Conservation (phyloP, 2,797 vertebrate species). For the Falco biarmicus region DNA sequence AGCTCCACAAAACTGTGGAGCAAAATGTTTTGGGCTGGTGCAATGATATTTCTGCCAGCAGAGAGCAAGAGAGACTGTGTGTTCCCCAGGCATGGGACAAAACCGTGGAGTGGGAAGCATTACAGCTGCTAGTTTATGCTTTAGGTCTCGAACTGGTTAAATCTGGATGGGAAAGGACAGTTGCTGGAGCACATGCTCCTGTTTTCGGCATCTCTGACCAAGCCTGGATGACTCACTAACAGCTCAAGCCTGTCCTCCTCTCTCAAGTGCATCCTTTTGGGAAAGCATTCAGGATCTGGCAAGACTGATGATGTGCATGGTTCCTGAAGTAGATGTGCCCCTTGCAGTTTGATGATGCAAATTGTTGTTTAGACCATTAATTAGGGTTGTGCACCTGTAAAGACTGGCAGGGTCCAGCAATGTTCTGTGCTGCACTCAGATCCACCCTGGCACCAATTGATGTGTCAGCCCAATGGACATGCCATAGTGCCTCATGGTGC, state of each 20-base stretch:
- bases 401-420: background rate
- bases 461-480: accelerated
- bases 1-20: background rate
- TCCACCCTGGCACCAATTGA: background rate
- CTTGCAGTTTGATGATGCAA: background rate
- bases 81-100: background rate
- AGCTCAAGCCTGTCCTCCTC: background rate
- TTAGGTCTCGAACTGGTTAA: background rate
- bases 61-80: background rate
- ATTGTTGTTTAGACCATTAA: background rate
- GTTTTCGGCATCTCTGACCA: background rate
- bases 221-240: background rate
- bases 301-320: background rate
- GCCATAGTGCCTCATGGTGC: background rate
- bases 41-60: background rate
- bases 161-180: background rate
- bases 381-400: background rate
- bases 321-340: background rate
- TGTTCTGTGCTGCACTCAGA: background rate
- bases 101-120: background rate
- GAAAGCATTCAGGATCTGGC: background rate
- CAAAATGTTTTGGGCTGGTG: background rate
- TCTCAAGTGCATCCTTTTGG: background rate
- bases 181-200: background rate
- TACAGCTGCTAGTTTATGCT: background rate